Conservation (phyloP, 2,113 vertebrate species). For the Syngnathus scovelli region DNA sequence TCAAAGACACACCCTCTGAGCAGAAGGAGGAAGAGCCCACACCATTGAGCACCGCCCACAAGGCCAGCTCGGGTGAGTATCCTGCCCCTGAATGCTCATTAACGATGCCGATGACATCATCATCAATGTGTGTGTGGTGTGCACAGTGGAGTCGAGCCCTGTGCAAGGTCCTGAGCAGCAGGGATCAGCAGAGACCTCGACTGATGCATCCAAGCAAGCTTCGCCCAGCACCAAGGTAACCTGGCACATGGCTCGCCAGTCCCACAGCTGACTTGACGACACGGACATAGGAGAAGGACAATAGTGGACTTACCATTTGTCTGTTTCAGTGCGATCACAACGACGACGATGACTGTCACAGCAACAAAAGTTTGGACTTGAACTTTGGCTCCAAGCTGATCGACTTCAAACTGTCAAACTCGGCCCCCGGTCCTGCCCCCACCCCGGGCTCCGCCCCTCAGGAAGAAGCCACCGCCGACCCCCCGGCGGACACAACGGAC, state of each 20-base stretch:
- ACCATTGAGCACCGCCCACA: constrained; percentile 34
- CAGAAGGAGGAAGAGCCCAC: background rate
- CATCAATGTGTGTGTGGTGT: background rate
- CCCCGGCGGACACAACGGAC: background rate
- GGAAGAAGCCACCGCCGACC: constrained; percentile 25
- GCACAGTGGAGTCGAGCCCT: constrained; percentile 22
- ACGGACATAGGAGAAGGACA: too few species aligned
- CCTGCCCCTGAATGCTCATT: too few species aligned
- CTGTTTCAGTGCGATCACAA: background rate
- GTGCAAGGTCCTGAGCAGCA: constrained; percentile 41
- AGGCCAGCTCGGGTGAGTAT: constrained; percentile 26
- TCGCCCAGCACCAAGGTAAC: constrained; percentile 43
- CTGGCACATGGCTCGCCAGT: background rate
- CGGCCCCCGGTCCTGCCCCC: constrained; percentile 18
- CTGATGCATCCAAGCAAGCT: constrained; percentile 8
- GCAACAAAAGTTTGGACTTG: constrained; percentile 94
- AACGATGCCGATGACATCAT: background rate
- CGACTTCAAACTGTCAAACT: constrained; percentile 83
- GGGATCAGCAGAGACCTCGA: constrained; percentile 38
- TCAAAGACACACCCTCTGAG: constrained; percentile 32
- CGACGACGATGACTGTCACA: constrained; percentile 74
- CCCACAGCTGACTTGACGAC: too few species aligned
- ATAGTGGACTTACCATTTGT: background rate
- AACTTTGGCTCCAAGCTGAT: constrained; percentile 92
- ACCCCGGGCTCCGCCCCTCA: constrained; percentile 11